A percentile compares a stretch with the other conserved stretches of the same genome.
Evolutionary conservation across 2,113 vertebrate genomes (phyloP).

Genomic region (Ophiodon elongatus): DNA sequence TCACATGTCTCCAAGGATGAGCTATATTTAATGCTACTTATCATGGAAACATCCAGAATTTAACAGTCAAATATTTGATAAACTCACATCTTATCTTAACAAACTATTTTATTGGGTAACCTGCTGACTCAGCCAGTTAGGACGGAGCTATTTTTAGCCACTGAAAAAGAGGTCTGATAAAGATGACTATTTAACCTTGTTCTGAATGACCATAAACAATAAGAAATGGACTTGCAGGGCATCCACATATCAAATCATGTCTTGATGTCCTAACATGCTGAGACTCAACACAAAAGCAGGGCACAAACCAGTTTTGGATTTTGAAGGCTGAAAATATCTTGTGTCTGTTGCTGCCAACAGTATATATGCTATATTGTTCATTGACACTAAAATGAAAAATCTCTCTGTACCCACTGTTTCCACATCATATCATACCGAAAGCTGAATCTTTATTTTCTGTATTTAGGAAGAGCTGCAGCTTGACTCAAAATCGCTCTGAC

Average conservation of each 20-base stretch:
- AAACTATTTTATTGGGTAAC: background rate
- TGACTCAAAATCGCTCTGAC: constrained; percentile 23
- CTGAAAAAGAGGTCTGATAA: background rate
- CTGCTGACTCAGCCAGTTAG: background rate
- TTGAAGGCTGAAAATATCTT: background rate
- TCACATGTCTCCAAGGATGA: no score
- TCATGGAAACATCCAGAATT: no score
- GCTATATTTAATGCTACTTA: background rate
- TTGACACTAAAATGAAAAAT: background rate
- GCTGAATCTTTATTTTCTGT: background rate
- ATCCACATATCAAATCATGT: background rate
- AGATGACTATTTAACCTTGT: background rate
- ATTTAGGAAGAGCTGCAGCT: background rate
- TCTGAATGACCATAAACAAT: background rate
- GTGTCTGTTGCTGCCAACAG: background rate
- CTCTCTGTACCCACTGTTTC: constrained; percentile 1
- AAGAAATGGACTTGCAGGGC: background rate
- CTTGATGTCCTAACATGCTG: no score
- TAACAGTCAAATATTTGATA: no score
- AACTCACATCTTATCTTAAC: no score
- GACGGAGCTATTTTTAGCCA: background rate
- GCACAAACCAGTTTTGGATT: background rate
- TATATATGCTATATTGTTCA: background rate
- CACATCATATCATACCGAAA: constrained; percentile 3
- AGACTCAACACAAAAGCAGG: background rate